Base-by-base conservation (phyloP, 2,888 invertebrate genomes). In the Ctena decussata region DNA sequence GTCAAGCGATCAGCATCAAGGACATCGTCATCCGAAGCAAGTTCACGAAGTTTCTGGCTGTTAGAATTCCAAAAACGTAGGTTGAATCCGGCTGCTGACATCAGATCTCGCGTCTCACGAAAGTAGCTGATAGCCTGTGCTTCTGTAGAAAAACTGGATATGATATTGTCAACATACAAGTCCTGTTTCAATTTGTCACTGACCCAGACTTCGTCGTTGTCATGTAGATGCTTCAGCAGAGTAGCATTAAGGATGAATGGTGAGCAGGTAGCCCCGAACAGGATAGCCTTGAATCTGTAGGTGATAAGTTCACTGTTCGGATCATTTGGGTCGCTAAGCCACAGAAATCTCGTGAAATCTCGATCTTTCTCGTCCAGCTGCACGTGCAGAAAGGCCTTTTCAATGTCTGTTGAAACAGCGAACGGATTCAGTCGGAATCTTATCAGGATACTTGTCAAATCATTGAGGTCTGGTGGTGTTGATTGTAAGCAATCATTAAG, bases 261-360 rank as follows among this genome's bases (percentile, higher is more conserved):
- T 1, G 82, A 85, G n/a, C 78, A 81, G 18, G 80, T 84, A 11
- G 85, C 86, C 6, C 86, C 84, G 41, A 89, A 87, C n/a, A 84
- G 27, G 18, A 87, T 82, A 15, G 76, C 24, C 24, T 60, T 70
- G 71, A 89, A 86, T n/a, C 70, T 60, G 60, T 79, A 87, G 0
- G 74, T 80, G 2, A 0, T 12, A 21, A 88, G 60, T 32, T 24
- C 27, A 21, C 82, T 80, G 53, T 76, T n/a, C 3, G 85, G 81
- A 35, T 85, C 77, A 30, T 27, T 73, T 35, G 86, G 78, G 53
- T 87, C 76, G 18, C n/a, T 44, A 15, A 85, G 49, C 89, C 90
- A 89, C 11, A 85, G 44, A 57, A 85, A 90, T n/a, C n/a, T n/a
- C n/a, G n/a, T n/a, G n/a, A n/a, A n/a, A n/a, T 86, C 84, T 53